Evolutionary conservation across 2,113 vertebrate species (phyloP), one percentile per base, ranked within the genome.

Genomic region (Tachysurus vachellii): DNA sequence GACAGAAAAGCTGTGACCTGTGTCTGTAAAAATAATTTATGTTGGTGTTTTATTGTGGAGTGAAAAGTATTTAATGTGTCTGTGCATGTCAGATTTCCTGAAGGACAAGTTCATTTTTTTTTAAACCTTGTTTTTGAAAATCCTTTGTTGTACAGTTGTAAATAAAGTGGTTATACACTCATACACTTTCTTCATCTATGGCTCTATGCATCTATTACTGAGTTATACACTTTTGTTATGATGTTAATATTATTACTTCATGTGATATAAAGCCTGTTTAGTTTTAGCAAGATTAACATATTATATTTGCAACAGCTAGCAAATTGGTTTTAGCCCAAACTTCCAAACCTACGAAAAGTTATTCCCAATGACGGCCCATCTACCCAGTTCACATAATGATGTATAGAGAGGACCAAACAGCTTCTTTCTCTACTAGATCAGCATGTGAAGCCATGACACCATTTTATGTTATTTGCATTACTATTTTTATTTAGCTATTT

Each of bases 161-260:
- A 86, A 70, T 86, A 86, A 76, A 86, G 47, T 11, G 23, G 66
- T 62, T 36, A 56, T 31, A 23, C 54, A n/a, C 54, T n/a, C 9
- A 2, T 59, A 44, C 12, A 73, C 14, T 77, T 77, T 77, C 14
- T 13, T 61, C 7, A 61, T 54, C 28, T 16, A 79, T 79, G 14
- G 2, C 9, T 80, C 1, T 57, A 0, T 56, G 10, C 73, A 47
- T 75, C 71, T 61, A 53, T 82, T 80, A 28, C 14, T 36, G 36
- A 36, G 36, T 36, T 36, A 36, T 36, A 36, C 36, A 36, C 36
- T 36, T 2, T 36, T 36, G 36, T 36, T 36, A 36, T 36, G 1
- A 36, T 36, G 36, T 36, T 36, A 36, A 36, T 76, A n/a, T 50
- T 75, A n/a, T 4, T 76, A 50, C 13, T 28, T 53, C 44, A 53